Percentiles rank a stretch among this genome's conserved stretches.
phyloP scores from a whole-genome alignment of 2,888 invertebrate species.

The Leptothorax acervorum region DNA sequence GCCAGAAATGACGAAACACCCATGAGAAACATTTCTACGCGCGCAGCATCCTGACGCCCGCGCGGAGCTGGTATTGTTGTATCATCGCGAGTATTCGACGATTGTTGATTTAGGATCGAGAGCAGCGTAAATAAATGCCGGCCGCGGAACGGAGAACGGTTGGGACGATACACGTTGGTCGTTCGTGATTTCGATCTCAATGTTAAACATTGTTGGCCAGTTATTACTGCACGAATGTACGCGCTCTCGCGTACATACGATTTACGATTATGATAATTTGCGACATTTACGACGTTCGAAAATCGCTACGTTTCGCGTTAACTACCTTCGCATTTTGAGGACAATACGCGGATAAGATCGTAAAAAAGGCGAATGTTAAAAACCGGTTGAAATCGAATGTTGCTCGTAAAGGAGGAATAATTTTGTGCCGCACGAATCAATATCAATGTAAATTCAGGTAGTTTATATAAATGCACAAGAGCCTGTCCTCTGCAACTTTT shows the following conservation, averaged over 20 bases:
- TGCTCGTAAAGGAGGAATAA: conserved; percentile 25
- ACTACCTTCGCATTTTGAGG: conserved; percentile 12
- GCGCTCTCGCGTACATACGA: conserved; percentile 24
- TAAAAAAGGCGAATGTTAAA: conserved; percentile 30
- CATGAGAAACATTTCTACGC: conserved; percentile 61
- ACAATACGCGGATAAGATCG: conserved; percentile 13
- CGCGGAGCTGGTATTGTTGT: conserved; percentile 58
- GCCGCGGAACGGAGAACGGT: conserved; percentile 24
- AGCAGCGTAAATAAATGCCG: conserved; percentile 61
- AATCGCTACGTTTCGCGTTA: conserved; percentile 30
- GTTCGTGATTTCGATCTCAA: conserved; percentile 56
- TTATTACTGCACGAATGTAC: conserved; percentile 57
- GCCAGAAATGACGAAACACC: conserved; percentile 53
- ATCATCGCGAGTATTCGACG: conserved; percentile 57
- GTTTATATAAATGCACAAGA: conserved; percentile 23
- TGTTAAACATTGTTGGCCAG: conserved; percentile 43
- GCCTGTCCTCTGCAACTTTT: background rate
- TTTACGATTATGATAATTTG: conserved; percentile 60
- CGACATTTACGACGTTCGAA: conserved; percentile 52
- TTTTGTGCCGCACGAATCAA: conserved; percentile 1
- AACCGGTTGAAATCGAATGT: conserved; percentile 30
- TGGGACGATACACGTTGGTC: background rate
- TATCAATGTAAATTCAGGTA: conserved; percentile 20
- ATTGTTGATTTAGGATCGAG: conserved; percentile 70
- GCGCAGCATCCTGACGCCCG: conserved; percentile 32